Percentiles rank a stretch among this genome's conserved stretches.
These are phyloP conservation scores for Spodoptera littoralis DNA, from an alignment of 2,888 invertebrate species.

Conservation along the genomic window DNA sequence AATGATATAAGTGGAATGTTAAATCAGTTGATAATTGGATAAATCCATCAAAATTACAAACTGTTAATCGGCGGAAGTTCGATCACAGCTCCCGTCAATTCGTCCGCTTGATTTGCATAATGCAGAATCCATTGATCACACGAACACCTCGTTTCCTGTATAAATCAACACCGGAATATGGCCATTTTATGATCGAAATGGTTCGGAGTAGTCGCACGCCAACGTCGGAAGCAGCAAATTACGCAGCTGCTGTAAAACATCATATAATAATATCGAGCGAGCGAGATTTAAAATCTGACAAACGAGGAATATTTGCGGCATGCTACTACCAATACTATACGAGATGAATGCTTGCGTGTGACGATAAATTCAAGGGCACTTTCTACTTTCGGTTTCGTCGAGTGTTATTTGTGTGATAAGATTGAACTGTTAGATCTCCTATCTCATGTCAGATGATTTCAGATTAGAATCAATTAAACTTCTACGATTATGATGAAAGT, in stretches of 20 bases:
- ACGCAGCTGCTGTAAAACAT: conserved; percentile 53
- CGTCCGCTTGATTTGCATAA: conserved; percentile 51
- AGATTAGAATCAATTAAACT: too few relatives aligned
- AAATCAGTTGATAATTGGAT: conserved; percentile 47
- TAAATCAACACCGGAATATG: conserved; percentile 67
- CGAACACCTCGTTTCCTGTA: conserved; percentile 70
- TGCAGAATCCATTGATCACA: conserved; percentile 66
- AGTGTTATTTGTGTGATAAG: conserved; percentile 27
- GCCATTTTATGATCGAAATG: conserved; percentile 69
- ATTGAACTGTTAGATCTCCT: conserved; percentile 23
- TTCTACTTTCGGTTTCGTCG: neutral
- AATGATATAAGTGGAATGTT: conserved; percentile 44
- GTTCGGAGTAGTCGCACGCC: conserved; percentile 67
- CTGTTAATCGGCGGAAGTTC: conserved; percentile 69
- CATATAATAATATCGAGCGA: conserved; percentile 27
- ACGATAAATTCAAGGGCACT: conserved; percentile 42
- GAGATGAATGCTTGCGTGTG: conserved; percentile 17
- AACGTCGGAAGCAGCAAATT: conserved; percentile 73
- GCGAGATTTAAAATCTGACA: conserved; percentile 44
- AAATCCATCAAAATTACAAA: conserved; percentile 53
- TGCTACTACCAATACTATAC: conserved; percentile 16
- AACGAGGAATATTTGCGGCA: conserved; percentile 32
- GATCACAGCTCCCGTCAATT: conserved; percentile 60
- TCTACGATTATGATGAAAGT: too few relatives aligned
- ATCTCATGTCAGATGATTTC: too few relatives aligned